Evolutionary conservation across 1,140 invertebrate species (phyloP).

Genomic region (Drosophila carrolli): DNA sequence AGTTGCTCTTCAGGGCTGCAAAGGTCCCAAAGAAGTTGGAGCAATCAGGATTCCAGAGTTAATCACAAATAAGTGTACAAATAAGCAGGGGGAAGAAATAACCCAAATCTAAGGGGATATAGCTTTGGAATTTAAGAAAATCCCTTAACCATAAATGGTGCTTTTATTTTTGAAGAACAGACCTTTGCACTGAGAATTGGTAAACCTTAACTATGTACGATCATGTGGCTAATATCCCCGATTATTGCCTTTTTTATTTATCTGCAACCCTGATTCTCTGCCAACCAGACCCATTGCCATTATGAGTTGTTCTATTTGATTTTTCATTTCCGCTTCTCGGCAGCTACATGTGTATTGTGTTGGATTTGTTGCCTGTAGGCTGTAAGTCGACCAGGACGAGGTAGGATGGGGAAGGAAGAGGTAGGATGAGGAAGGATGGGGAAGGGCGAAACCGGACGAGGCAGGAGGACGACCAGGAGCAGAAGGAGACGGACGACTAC

Average conservation of each 20-base stretch:
- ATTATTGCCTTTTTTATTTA: not conserved
- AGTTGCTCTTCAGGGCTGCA: slow-evolving; percentile 23
- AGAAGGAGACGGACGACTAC: slow-evolving; percentile 44
- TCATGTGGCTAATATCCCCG: no score
- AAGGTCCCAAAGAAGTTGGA: not conserved
- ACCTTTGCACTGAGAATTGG: no score
- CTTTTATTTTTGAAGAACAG: no score
- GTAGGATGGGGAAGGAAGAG: not conserved
- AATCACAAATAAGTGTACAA: no score
- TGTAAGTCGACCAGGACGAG: slow-evolving; percentile 45
- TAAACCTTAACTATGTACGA: no score
- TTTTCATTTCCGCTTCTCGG: slow-evolving; percentile 73
- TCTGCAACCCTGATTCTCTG: slow-evolving; percentile 25
- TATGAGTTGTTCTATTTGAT: slow-evolving; percentile 79
- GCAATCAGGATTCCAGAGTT: not conserved
- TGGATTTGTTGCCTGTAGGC: slow-evolving; percentile 75
- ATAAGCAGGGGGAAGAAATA: no score
- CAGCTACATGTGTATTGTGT: slow-evolving; percentile 72
- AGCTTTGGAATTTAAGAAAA: no score
- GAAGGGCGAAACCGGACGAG: not conserved
- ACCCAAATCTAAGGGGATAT: no score
- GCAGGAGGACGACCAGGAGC: not conserved
- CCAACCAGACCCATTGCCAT: slow-evolving; percentile 46
- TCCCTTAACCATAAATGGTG: no score
- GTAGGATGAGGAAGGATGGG: not conserved